Conservation (phyloP, 1,140 invertebrate genomes). For the Drosophila sucinea region DNA sequence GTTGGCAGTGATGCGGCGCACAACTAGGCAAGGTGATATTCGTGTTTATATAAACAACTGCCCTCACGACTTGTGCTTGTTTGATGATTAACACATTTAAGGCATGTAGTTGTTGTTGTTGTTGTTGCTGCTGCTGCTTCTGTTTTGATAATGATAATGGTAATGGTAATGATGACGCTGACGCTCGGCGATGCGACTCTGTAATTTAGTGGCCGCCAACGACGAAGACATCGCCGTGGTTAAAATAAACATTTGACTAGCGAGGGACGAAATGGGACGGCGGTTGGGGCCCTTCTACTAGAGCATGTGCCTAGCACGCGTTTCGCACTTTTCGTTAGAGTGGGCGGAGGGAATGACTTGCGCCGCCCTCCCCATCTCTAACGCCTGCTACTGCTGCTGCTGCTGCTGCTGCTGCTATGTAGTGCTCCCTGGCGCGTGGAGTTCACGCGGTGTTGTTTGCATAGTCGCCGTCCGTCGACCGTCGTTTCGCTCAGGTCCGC, state of each 20-base stretch:
- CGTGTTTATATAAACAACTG: slow-evolving; percentile 49
- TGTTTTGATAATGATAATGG: slow-evolving; percentile 1
- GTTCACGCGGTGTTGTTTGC: slow-evolving; percentile 62
- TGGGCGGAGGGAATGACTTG: background rate
- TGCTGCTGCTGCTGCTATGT: background rate
- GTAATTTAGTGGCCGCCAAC: slow-evolving; percentile 69
- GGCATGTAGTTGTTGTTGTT: slow-evolving; percentile 31
- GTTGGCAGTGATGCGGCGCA: background rate
- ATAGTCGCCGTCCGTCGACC: slow-evolving; percentile 38
- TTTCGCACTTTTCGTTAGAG: slow-evolving; percentile 49
- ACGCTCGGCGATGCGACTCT: slow-evolving; percentile 53
- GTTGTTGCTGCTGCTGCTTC: slow-evolving; percentile 14
- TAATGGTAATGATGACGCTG: slow-evolving; percentile 50
- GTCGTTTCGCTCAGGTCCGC: slow-evolving; percentile 36
- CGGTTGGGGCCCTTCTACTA: background rate
- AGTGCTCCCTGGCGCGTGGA: slow-evolving; percentile 37
- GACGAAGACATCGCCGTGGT: slow-evolving; percentile 45
- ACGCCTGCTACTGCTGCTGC: background rate
- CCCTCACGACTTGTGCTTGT: slow-evolving; percentile 21
- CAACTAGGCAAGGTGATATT: slow-evolving; percentile 8
- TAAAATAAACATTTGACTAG: slow-evolving; percentile 70
- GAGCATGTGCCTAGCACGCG: slow-evolving; percentile 29
- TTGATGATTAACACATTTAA: slow-evolving; percentile 74
- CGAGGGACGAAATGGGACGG: slow-evolving; percentile 23
- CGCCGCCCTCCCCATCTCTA: background rate